A percentile compares a stretch with the other conserved stretches of the same genome.
Evolutionary conservation across 2,888 invertebrate species (phyloP).

Genomic region (Pseudococcus jackbeardsleyi): DNA sequence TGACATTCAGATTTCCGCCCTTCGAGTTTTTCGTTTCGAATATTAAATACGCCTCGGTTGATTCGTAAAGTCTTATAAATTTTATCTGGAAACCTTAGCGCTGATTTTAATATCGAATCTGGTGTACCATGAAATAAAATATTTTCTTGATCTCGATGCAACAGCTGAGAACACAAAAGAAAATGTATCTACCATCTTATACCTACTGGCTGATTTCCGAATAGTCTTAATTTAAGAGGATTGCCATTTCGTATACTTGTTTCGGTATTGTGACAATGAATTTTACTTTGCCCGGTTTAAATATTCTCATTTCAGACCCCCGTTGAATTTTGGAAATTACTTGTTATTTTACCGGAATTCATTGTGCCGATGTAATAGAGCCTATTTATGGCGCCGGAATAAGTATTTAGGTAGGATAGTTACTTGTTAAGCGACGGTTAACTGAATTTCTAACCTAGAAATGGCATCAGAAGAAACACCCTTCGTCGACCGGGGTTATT

Average conservation of each 20-base stretch:
- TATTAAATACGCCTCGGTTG: background rate
- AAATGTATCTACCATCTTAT: background rate
- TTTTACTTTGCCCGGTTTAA: slow-evolving; percentile 7
- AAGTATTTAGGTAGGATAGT: background rate
- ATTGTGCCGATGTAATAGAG: background rate
- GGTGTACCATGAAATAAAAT: background rate
- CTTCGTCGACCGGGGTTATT: background rate
- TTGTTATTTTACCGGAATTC: background rate
- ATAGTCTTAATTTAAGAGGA: slow-evolving; percentile 48
- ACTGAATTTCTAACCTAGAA: background rate
- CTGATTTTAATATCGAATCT: slow-evolving; percentile 11
- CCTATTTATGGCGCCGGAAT: background rate
- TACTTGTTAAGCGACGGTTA: background rate
- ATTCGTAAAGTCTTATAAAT: slow-evolving; percentile 17
- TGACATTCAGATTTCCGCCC: background rate
- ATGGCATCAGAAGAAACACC: background rate
- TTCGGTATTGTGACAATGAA: slow-evolving; percentile 7
- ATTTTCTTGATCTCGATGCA: slow-evolving; percentile 19
- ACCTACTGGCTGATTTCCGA: background rate
- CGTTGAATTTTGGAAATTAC: background rate
- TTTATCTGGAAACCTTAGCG: slow-evolving; percentile 8
- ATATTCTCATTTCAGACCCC: background rate
- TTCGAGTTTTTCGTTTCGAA: background rate
- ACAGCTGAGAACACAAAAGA: slow-evolving; percentile 9
- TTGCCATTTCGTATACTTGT: slow-evolving; percentile 39